phyloP scores from a whole-genome alignment of 35 echinoderm and acorn worm genomes.

The Antedon bifida region DNA sequence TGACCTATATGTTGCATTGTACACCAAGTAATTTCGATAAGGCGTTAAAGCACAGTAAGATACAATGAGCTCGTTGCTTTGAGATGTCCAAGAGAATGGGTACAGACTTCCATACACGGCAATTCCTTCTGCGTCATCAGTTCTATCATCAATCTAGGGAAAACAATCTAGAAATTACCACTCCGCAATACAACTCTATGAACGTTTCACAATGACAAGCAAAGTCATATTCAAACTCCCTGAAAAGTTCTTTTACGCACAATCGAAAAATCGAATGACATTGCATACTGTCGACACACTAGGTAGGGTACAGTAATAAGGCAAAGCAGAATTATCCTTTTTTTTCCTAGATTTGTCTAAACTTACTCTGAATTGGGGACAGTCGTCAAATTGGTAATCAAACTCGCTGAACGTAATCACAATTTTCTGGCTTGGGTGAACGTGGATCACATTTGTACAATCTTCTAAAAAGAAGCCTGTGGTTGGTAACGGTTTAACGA shows the following conservation, averaged over 20 bases:
- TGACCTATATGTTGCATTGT: slow-evolving; percentile 12
- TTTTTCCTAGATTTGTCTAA: too few species aligned
- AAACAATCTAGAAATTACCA: too few species aligned
- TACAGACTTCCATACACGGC: slow-evolving; percentile 14
- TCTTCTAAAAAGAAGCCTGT: slow-evolving; percentile 15
- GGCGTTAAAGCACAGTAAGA: slow-evolving; percentile 26
- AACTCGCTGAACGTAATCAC: slow-evolving; percentile 21
- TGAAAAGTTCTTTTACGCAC: too few species aligned
- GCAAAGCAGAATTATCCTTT: too few species aligned
- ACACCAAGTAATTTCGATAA: slow-evolving; percentile 39
- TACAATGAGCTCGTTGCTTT: slow-evolving; percentile 32
- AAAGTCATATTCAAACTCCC: too few species aligned
- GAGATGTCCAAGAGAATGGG: slow-evolving; percentile 55
- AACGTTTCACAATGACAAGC: too few species aligned
- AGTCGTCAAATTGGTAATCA: slow-evolving; percentile 11
- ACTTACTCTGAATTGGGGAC: slow-evolving; percentile 33
- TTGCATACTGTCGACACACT: too few species aligned
- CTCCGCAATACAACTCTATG: too few species aligned
- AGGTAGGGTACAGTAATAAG: too few species aligned
- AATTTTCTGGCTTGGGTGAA: slow-evolving; percentile 19
- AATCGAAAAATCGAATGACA: too few species aligned
- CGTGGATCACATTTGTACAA: slow-evolving; percentile 30
- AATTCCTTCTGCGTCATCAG: background rate
- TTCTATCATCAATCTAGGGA: background rate
- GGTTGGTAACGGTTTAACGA: slow-evolving; percentile 5